Evolutionary conservation across 2,888 invertebrate genomes (phyloP).

Genomic region (Ferrisia virgata): DNA sequence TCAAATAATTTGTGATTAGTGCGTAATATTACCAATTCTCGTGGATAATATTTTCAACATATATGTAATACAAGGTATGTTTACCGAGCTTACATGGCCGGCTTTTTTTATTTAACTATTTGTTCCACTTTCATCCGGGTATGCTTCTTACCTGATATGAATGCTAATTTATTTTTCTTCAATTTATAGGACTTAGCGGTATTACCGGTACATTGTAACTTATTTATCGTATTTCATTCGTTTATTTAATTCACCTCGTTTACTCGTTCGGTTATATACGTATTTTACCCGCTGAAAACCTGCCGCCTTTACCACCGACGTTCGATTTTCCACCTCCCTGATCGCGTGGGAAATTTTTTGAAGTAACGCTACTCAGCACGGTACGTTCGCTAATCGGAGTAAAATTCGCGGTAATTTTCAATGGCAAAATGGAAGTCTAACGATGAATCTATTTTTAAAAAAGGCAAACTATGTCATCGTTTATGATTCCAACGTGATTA

Average conservation of each 20-base stretch:
- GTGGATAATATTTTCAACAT: neutral
- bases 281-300: neutral
- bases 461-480: slow-evolving; percentile 15
- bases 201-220: neutral
- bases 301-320: neutral
- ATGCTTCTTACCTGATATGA: neutral
- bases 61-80: slow-evolving; percentile 34
- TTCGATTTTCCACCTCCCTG: neutral
- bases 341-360: neutral
- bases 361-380: neutral
- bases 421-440: neutral
- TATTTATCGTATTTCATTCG: neutral
- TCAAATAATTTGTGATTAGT: neutral
- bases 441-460: slow-evolving; percentile 11
- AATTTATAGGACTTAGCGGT: neutral
- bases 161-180: neutral
- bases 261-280: neutral
- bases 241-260: neutral
- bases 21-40: neutral
- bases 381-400: neutral
- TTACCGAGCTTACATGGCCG: neutral
- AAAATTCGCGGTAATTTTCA: slow-evolving; percentile 20
- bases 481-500: slow-evolving; percentile 17
- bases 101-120: neutral
- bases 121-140: slow-evolving; percentile 16